Evolutionary conservation across 2,113 vertebrate species (phyloP), one percentile per base, ranked within the genome.

Genomic region (Scopus umbretta): DNA sequence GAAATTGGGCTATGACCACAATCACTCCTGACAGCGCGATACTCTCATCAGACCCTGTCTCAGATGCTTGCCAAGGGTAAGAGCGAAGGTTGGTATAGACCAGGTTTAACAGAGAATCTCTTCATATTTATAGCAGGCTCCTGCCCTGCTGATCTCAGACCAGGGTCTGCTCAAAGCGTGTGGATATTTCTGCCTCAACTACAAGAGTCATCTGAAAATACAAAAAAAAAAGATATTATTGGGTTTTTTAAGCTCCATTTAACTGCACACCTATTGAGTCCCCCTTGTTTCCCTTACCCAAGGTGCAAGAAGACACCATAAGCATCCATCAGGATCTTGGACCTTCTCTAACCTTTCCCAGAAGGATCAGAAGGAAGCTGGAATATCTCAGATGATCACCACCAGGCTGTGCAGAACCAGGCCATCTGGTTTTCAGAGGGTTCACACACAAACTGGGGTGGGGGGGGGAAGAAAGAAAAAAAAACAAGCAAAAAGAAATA

Each of bases 21-120:
- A n/a, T 2, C 4, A 3, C 15, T 50, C 47, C 56, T 65, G 58
- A 16, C 11, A 32, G 19, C 6, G 2, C 0, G 0, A 65, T 11
- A 23, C 1, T 1, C 20, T 26, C 16, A 0, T 3, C n/a, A 45
- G 34, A 12, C 8, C 4, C 20, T 29, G 21, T 7, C 34, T 85
- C 30, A 29, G 71, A 13, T 8, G 4, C 0, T 61, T 61, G 56
- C 42, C 7, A 4, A 63, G 22, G 50, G 32, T 14, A 78, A 63
- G 19, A 62, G 11, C 10, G 16, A 42, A n/a, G 23, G n/a, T 21
- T 2, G 0, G 16, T 18, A 6, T 5, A n/a, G 38, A 47, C 3
- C 29, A 56, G 18, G 20, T 34, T 82, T 61, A 10, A 59, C 3
- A 40, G 58, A 52, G 45, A 75, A 68, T 47, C 32, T 13, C n/a